phyloP scores from a whole-genome alignment of 2,888 invertebrate species.

The Rhagonycha fulva region DNA sequence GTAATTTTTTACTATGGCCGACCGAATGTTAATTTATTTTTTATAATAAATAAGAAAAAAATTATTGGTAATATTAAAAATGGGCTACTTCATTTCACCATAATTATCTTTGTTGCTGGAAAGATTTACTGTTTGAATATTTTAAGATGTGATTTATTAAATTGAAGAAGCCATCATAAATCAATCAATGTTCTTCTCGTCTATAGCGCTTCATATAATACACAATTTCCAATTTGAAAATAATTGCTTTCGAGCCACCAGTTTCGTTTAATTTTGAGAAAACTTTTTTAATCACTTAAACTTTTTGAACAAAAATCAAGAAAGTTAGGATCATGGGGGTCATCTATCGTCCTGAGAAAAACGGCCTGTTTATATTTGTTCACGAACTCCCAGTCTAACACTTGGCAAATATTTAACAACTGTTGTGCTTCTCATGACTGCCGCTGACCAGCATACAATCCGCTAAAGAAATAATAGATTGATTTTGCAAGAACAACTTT shows the following conservation, averaged over 20 bases:
- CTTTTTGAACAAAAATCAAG: not conserved
- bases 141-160: not conserved
- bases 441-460: constrained; percentile 20
- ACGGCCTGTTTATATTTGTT: constrained; percentile 43
- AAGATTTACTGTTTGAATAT: not conserved
- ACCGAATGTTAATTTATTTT: not conserved
- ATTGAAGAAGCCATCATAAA: not conserved
- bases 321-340: constrained; percentile 29
- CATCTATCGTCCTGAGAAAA: constrained; percentile 37
- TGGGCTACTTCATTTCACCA: not conserved
- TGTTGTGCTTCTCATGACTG: constrained; percentile 39
- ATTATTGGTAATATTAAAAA: not conserved
- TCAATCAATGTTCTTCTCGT: not conserved
- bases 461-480: not conserved
- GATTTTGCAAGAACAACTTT: constrained; percentile 3
- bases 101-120: not conserved
- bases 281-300: not conserved
- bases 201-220: not conserved
- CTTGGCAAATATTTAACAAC: constrained; percentile 44
- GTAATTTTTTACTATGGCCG: not conserved
- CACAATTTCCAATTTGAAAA: not conserved
- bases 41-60: not conserved
- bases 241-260: not conserved
- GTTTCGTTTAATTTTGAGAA: not conserved
- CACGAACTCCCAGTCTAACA: constrained; percentile 41